A percentile compares a stretch with the other conserved stretches of the same genome.
Evolutionary conservation across 1,140 invertebrate genomes (phyloP).

Genomic region (Lasioglossum albipes): DNA sequence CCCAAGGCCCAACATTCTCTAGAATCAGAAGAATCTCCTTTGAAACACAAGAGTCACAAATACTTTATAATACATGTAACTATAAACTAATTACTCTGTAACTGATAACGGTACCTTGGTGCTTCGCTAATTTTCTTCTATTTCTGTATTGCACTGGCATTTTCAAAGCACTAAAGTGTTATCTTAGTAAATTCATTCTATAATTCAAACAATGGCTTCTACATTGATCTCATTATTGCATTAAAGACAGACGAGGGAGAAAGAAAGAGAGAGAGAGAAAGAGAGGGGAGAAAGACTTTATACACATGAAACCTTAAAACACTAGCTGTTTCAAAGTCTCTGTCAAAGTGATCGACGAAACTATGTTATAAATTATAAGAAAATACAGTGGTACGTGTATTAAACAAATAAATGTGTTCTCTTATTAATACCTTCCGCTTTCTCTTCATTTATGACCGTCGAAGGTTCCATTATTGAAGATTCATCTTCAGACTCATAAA

Average conservation of each 20-base stretch:
- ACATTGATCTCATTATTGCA: slow-evolving; percentile 65
- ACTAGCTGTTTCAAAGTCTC: slow-evolving; percentile 33
- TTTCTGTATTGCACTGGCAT: slow-evolving; percentile 65
- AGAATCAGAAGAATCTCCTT: slow-evolving; percentile 30
- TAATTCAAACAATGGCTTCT: slow-evolving; percentile 36
- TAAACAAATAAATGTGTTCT: not conserved
- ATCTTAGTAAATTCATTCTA: slow-evolving; percentile 32
- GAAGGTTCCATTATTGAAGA: not conserved
- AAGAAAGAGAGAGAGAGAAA: not conserved
- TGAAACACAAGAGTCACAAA: not conserved
- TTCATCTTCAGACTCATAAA: slow-evolving; percentile 13
- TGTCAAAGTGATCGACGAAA: slow-evolving; percentile 5
- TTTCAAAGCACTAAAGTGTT: slow-evolving; percentile 34
- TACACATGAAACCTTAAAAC: slow-evolving; percentile 65
- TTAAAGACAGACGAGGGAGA: slow-evolving; percentile 37
- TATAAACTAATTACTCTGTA: slow-evolving; percentile 8
- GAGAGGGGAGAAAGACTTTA: slow-evolving; percentile 9
- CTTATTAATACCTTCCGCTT: slow-evolving; percentile 15
- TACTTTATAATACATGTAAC: not conserved
- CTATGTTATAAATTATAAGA: not conserved
- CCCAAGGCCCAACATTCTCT: slow-evolving; percentile 68
- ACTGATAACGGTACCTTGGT: slow-evolving; percentile 54
- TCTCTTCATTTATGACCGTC: not conserved
- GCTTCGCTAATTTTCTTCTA: slow-evolving; percentile 60
- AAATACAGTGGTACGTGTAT: not conserved